Evolutionary conservation across 2,888 invertebrate genomes (phyloP).

Genomic region (Brachyptera risi): DNA sequence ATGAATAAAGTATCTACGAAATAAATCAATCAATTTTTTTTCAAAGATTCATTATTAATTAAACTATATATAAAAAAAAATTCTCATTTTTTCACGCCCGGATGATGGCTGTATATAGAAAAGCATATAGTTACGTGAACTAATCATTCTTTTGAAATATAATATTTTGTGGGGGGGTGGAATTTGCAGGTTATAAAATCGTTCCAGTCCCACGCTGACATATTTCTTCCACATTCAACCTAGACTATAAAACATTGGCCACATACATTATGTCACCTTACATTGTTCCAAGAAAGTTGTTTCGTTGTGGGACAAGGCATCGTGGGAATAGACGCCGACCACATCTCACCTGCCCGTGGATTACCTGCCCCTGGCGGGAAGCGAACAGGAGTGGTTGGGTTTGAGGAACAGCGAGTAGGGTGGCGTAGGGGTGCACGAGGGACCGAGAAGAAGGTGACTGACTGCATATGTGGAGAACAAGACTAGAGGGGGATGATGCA

Average conservation of each 20-base stretch:
- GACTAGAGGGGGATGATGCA: no score
- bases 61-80: no score
- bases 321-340: neutral
- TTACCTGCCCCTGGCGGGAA: neutral
- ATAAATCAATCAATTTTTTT: no score
- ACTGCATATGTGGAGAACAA: no score
- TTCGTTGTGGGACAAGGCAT: no score
- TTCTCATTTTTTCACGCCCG: no score
- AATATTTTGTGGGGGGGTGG: neutral
- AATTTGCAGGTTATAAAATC: neutral
- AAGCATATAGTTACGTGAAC: no score
- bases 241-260: neutral
- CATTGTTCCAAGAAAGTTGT: no score
- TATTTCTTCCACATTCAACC: neutral
- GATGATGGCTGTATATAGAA: no score
- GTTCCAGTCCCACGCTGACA: neutral
- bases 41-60: no score
- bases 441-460: no score
- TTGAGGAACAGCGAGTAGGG: neutral
- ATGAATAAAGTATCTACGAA: constrained; percentile 4
- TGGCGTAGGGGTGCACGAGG: neutral
- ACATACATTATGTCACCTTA: neutral
- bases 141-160: no score
- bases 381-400: neutral
- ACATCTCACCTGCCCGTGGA: constrained; percentile 11